A percentile compares a stretch with the other conserved stretches of the same genome.
These are phyloP conservation scores for Lapara coniferarum DNA, from an alignment of 2,888 invertebrate genomes.

Conservation along the genomic window DNA sequence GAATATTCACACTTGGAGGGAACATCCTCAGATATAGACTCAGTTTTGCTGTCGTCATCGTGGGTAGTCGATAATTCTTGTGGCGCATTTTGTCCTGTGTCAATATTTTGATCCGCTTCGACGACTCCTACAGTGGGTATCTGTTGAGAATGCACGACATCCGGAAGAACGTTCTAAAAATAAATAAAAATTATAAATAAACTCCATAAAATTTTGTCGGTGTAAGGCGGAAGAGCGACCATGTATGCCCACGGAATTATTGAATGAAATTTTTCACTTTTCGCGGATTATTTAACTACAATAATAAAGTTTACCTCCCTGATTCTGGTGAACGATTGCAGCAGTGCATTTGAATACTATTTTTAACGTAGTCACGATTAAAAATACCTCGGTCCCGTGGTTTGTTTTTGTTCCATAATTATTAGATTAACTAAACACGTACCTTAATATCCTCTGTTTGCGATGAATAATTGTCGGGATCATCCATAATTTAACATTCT, in stretches of 20 bases:
- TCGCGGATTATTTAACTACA: not conserved
- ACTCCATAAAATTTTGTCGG: constrained; percentile 40
- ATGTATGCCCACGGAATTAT: constrained; percentile 26
- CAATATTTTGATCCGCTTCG: constrained; percentile 51
- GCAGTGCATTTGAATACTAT: constrained; percentile 66
- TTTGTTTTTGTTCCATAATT: constrained; percentile 41
- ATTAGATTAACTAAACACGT: constrained; percentile 38
- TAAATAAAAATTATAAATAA: constrained; percentile 72
- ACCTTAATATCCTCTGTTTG: constrained; percentile 70
- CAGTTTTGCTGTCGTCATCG: constrained; percentile 63
- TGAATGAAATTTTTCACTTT: constrained; percentile 33
- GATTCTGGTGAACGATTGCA: constrained; percentile 51
- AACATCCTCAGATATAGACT: constrained; percentile 76
- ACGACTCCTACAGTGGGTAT: constrained; percentile 63
- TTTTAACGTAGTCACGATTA: constrained; percentile 63
- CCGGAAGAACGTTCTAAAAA: constrained; percentile 83
- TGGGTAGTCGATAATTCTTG: constrained; percentile 44
- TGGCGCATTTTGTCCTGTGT: constrained; percentile 45
- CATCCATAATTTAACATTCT: constrained; percentile 78
- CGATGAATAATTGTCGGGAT: constrained; percentile 60
- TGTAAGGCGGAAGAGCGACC: constrained; percentile 31
- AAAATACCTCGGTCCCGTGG: constrained; percentile 55
- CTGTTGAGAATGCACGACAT: constrained; percentile 81
- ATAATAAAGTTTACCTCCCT: constrained; percentile 36
- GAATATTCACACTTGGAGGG: constrained; percentile 70